phyloP scores from a whole-genome alignment of 2,797 vertebrate species.

The Lagocephalus sceleratus region DNA sequence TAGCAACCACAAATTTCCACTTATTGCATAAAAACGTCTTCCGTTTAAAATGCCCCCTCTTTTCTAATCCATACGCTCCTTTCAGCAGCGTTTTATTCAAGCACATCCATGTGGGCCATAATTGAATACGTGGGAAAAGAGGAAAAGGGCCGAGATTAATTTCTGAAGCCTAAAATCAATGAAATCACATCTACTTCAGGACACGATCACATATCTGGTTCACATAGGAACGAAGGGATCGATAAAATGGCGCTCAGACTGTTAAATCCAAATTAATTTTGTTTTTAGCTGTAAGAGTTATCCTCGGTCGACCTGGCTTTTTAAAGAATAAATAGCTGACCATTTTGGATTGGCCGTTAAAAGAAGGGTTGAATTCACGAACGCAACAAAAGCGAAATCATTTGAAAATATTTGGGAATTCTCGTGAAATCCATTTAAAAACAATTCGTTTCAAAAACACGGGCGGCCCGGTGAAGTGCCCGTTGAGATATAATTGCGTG shows the following conservation, averaged over 20 bases:
- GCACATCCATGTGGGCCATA: slow-evolving; percentile 29
- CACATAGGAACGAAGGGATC: slow-evolving; percentile 56
- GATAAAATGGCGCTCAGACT: slow-evolving; percentile 47
- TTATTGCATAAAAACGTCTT: slow-evolving; percentile 1
- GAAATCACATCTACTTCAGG: slow-evolving; percentile 67
- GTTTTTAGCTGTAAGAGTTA: slow-evolving; percentile 2
- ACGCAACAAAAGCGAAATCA: background rate
- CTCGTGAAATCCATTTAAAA: slow-evolving; percentile 9
- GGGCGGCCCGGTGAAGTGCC: too few species aligned
- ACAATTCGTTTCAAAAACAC: slow-evolving; percentile 17
- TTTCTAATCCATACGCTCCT: slow-evolving; percentile 13
- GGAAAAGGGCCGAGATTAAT: slow-evolving; percentile 60
- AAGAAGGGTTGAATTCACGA: too few species aligned
- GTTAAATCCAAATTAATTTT: slow-evolving; percentile 40
- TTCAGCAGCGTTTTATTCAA: slow-evolving; percentile 9
- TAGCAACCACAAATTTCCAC: background rate
- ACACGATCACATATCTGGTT: slow-evolving; percentile 61
- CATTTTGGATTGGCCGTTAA: background rate
- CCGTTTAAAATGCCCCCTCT: slow-evolving; percentile 4
- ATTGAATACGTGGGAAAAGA: slow-evolving; percentile 59
- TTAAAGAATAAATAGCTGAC: background rate
- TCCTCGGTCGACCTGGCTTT: background rate
- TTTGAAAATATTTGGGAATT: background rate
- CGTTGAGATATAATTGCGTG: too few species aligned
- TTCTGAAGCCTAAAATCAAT: slow-evolving; percentile 65